Conservation (phyloP, 2,888 invertebrate species). For the Diadegma fenestrale region DNA sequence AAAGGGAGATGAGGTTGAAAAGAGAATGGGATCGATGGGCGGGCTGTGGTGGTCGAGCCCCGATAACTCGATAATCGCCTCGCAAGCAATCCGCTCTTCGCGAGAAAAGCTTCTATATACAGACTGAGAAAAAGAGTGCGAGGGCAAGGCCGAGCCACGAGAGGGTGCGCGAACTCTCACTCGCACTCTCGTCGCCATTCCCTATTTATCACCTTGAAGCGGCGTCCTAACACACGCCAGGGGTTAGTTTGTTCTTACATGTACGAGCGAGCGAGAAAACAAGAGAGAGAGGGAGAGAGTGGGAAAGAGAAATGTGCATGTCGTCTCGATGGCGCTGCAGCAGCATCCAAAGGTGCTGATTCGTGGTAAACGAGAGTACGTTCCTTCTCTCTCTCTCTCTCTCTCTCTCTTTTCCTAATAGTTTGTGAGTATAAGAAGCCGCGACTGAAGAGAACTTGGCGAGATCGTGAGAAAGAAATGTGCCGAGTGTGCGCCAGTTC, state of each 20-base stretch:
- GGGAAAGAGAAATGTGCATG: constrained; percentile 60
- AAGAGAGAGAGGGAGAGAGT: constrained; percentile 11
- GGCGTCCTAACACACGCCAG: constrained; percentile 62
- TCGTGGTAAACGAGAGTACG: constrained; percentile 21
- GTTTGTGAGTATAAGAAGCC: constrained; percentile 36
- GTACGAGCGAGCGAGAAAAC: background rate
- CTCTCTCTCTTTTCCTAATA: background rate
- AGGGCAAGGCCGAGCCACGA: constrained; percentile 5
- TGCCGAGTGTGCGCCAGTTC: constrained; percentile 46
- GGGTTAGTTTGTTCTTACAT: constrained; percentile 62
- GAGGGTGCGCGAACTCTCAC: constrained; percentile 55
- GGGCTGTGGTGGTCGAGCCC: constrained; percentile 56
- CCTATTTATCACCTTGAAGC: constrained; percentile 58
- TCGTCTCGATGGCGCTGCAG: constrained; percentile 41
- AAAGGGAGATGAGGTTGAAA: constrained; percentile 40
- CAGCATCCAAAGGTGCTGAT: constrained; percentile 57
- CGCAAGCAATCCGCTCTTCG: constrained; percentile 63
- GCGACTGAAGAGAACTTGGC: constrained; percentile 16
- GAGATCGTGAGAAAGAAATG: constrained; percentile 40
- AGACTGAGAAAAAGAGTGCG: constrained; percentile 18
- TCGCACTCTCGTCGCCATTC: constrained; percentile 64
- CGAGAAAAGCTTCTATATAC: constrained; percentile 46
- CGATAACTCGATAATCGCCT: constrained; percentile 69
- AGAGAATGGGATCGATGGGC: constrained; percentile 61
- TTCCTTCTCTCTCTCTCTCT: background rate